Evolutionary conservation across 2,797 vertebrate genomes (phyloP), one percentile per base, ranked within the genome.

Genomic region (Sciaenops ocellatus): DNA sequence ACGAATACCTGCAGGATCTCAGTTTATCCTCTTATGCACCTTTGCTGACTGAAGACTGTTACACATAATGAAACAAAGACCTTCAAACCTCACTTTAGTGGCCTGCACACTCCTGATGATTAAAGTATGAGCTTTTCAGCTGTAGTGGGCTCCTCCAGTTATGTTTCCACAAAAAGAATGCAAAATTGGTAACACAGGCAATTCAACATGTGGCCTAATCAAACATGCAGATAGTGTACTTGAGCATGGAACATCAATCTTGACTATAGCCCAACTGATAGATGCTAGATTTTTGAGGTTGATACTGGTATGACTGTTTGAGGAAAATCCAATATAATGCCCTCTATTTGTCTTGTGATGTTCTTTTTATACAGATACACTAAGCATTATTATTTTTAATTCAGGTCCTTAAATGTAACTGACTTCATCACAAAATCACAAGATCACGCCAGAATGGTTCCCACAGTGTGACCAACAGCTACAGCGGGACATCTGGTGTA

Each of bases 321-420:
- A 55, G 51, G 13, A 24, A 52, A 65, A 66, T 68, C 22, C 10
- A 55, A 68, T 28, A 30, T 48, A 55, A 20, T 54, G 5, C n/a
- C 30, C 48, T 38, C 1, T 26, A 13, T 54, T 46, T 20, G 11
- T 59, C n/a, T 16, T 22, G 34, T 38, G 8, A 38, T 38, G 34
- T 16, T 22, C 22, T 38, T 44, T 44, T 44, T 44, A 4, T 10
- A 42, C 41, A 42, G 6, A 38, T 38, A 9, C 8, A 38, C 34
- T 9, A 38, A 38, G 34, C 34, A 38, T 38, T 38, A 38, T 38
- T 38, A 9, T 38, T 38, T 38, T 38, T 38, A 38, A 38, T 38
- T 7, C 8, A 2, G 34, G 34, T 34, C 7, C 34, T 34, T 34
- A 34, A 34, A 34, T 34, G 34, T 34, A 34, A 8, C 8, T 38